Base-by-base conservation (phyloP, 2,113 vertebrate genomes). In the Acrocephalus kingi region DNA sequence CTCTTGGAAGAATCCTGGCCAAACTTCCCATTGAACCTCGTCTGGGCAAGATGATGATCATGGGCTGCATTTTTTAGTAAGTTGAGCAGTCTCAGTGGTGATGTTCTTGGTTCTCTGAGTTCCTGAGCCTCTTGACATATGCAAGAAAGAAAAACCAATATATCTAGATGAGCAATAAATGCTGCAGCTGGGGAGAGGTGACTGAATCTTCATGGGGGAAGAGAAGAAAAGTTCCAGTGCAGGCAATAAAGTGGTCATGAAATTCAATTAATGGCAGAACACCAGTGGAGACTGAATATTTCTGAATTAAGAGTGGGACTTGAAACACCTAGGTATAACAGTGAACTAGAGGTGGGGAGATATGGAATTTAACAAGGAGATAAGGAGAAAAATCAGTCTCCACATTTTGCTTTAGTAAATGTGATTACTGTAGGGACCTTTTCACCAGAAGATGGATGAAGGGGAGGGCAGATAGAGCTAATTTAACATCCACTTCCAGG, bases 41-140 rank as follows among this genome's bases (percentile, higher is more conserved):
- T 3, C 97, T 99, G 77, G 99, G 99, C 89, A 99, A 99, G 97
- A 99, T 99, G 99, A 99, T 99, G 99, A 99, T 99, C 96, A 99
- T 99, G 98, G 99, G 99, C 63, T 99, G 99, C 94, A 99, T 99
- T 94, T 99, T 99, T 97, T 98, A 99, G 99, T 99, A 96, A 98
- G 99, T 98, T 45, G 37, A 76, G 69, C 51, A 22, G 39, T 85
- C 67, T 82, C 30, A 23, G 10, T 82, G 27, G 10, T n/a, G 15
- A 35, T 62, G 46, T 52, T 84, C 28, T 89, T 82, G 24, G 84
- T 87, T 71, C 54, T 87, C 19, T 51, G 71, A 66, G 43, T 67
- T 95, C 33, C 43, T 76, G 66, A 91, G 67, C 51, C 52, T 88
- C 61, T 73, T 86, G 35, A 54, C 5, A 2, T 55, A n/a, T 11